Evolutionary conservation across 2,797 vertebrate genomes (phyloP).

Genomic region (Sciaenops ocellatus): DNA sequence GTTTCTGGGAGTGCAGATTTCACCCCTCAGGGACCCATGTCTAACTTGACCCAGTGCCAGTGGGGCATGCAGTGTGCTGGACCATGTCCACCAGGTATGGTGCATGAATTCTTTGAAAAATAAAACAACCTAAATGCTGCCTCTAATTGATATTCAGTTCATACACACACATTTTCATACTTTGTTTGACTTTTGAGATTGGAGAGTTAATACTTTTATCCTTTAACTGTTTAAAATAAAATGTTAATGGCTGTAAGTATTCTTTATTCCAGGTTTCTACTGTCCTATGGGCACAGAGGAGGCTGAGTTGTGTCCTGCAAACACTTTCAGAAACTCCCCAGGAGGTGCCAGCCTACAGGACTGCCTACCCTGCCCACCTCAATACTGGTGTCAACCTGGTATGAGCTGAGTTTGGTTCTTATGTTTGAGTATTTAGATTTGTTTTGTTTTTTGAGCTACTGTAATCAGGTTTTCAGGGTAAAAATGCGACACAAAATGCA

Average conservation of each 20-base stretch:
- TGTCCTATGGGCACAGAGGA: constrained; percentile 88
- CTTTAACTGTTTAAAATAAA: not conserved
- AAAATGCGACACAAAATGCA: not conserved
- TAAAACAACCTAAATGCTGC: not conserved
- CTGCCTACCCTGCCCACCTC: constrained; percentile 88
- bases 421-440: not conserved
- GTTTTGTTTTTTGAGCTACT: constrained; percentile 21
- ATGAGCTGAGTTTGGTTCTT: constrained; percentile 32
- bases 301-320: constrained; percentile 86
- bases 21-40: constrained; percentile 73
- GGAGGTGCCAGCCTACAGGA: constrained; percentile 86
- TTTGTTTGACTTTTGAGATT: constrained; percentile 1
- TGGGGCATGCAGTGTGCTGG: constrained; percentile 88
- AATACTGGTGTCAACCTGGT: constrained; percentile 93
- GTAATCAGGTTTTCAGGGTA: not conserved
- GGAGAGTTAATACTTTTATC: not conserved
- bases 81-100: constrained; percentile 90
- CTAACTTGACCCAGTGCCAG: constrained; percentile 79
- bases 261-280: constrained; percentile 87
- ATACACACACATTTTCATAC: not conserved
- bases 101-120: not conserved
- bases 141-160: not conserved
- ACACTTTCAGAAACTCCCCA: constrained; percentile 83
- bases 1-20: constrained; percentile 88
- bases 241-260: not conserved